Base-by-base conservation (phyloP, 2,113 vertebrate genomes). In the Rousettus leschenaultii region DNA sequence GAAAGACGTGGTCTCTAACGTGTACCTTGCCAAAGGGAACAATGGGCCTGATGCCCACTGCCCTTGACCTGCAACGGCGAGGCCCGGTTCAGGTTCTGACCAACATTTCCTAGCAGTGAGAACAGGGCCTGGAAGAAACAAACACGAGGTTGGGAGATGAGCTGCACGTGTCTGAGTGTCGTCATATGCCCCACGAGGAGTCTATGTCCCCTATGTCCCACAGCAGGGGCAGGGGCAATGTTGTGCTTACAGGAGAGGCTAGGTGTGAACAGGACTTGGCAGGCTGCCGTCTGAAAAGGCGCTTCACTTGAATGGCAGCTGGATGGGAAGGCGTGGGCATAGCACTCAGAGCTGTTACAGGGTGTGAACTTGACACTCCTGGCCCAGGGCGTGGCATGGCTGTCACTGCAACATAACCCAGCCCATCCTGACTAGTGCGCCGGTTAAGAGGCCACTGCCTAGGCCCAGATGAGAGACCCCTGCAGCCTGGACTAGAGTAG, bases 211-310 rank as follows among this genome's bases (percentile, higher is more conserved):
- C 18, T 13, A 5, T 0, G 1, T 3, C 33, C 55, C 45, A 26
- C 43, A 35, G 35, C 21, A 14, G 18, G 22, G 2, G 28, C 22
- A 65, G 51, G 15, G 13, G 45, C 3, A 14, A 71, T 0, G 2
- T 2, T 61, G 19, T 33, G 30, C 51, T 5, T 14, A 14, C 3
- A 21, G 0, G 4, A 16, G 9, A 7, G 0, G 8, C 26, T n/a
- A 12, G 8, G 21, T 1, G 0, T 21, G 30, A 16, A 24, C n/a
- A 63, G 53, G 13, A 35, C 82, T 63, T 11, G 38, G 74, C 51
- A 15, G 51, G 45, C 26, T 9, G 24, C 51, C 18, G 26, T 13
- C 15, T 63, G 53, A n/a, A 77, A 78, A 78, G 22, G 82, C 30
- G 88, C 53, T 26, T n/a, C 55, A 3, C 51, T 61, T 35, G 43